These are phyloP conservation scores for Nylanderia fulva DNA, from an alignment of 1,140 invertebrate genomes.

Conservation along the genomic window DNA sequence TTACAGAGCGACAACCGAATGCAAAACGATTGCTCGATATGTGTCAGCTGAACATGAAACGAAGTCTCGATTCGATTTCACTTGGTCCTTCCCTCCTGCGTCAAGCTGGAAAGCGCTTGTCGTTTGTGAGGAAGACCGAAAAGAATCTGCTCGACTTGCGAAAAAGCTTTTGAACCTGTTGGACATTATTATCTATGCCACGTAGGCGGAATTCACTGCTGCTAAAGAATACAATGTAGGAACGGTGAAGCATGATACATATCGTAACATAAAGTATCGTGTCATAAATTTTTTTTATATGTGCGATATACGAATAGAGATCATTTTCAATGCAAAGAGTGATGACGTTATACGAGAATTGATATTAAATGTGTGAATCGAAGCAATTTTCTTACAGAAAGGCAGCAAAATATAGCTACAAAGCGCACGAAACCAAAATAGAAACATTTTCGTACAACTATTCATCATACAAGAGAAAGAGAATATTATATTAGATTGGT, in stretches of 20 bases:
- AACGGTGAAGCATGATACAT: background rate
- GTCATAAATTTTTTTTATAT: background rate
- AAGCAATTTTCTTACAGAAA: background rate
- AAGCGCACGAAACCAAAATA: constrained; percentile 11
- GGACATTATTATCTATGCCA: constrained; percentile 58
- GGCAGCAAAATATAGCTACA: background rate
- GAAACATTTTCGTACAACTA: constrained; percentile 26
- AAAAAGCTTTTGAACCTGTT: constrained; percentile 42
- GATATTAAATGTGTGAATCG: no score
- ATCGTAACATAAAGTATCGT: background rate
- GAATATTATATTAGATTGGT: constrained; percentile 51
- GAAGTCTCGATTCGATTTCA: constrained; percentile 51
- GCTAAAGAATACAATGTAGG: background rate
- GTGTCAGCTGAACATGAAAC: constrained; percentile 45
- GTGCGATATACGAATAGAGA: background rate
- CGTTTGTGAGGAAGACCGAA: background rate
- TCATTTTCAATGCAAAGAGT: background rate
- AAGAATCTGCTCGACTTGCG: constrained; percentile 3
- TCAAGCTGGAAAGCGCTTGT: background rate
- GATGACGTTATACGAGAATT: background rate
- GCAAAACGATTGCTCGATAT: constrained; percentile 28
- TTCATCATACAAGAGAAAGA: constrained; percentile 30
- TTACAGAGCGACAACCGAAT: constrained; percentile 26
- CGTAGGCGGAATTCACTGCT: constrained; percentile 3
- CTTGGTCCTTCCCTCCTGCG: background rate